These are phyloP conservation scores for Paracanthobrama guichenoti DNA, from an alignment of 2,113 vertebrate species.

Conservation along the genomic window DNA sequence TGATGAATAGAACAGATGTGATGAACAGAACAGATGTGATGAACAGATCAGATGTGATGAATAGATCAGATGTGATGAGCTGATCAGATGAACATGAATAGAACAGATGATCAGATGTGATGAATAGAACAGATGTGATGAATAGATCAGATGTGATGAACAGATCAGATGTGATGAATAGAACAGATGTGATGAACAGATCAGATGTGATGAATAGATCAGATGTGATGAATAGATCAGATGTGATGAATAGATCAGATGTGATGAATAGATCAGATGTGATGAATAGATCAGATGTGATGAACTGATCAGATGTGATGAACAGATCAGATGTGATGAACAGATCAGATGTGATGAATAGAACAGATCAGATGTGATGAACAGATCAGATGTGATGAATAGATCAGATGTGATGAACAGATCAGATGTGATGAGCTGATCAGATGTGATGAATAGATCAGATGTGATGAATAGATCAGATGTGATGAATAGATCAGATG, in stretches of 20 bases:
- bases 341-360: background rate
- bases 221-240: too few species aligned
- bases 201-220: background rate
- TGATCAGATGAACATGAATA: background rate
- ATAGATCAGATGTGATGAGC: background rate
- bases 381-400: too few species aligned
- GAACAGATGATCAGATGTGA: background rate
- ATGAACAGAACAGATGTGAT: too few species aligned
- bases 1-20: too few species aligned
- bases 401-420: too few species aligned
- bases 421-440: too few species aligned
- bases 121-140: background rate
- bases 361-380: too few species aligned
- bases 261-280: too few species aligned
- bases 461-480: background rate
- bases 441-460: too few species aligned
- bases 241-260: too few species aligned
- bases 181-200: background rate
- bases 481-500: too few species aligned
- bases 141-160: background rate
- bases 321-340: background rate
- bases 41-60: background rate
- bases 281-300: background rate
- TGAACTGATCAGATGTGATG: background rate
- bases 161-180: background rate